Conservation (phyloP, 2,113 vertebrate species). For the Bettongia penicillata region DNA sequence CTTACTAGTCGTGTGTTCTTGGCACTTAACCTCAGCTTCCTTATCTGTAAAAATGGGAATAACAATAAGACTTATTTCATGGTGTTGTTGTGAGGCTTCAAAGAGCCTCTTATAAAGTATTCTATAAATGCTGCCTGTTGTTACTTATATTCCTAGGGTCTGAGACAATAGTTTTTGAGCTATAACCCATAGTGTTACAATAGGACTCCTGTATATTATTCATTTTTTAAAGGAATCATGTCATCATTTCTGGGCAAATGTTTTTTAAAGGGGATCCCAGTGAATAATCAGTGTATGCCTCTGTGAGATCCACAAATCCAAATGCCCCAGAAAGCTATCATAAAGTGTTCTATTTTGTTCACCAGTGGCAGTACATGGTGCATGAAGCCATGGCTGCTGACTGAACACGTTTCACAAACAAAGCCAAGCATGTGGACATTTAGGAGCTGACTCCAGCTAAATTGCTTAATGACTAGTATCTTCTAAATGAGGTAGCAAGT, state of each 20-base stretch:
- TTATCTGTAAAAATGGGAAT: neutral
- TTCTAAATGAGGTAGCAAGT: slow-evolving; percentile 85
- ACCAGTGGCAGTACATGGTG: slow-evolving; percentile 67
- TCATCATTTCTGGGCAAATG: neutral
- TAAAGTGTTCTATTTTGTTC: slow-evolving; percentile 61
- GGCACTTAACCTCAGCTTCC: neutral
- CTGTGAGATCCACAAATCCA: slow-evolving; percentile 67
- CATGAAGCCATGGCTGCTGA: slow-evolving; percentile 83
- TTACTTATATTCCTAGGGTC: neutral
- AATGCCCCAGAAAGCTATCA: slow-evolving; percentile 64
- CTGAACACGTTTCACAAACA: slow-evolving; percentile 82
- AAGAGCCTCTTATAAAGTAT: neutral
- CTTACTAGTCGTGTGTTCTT: neutral
- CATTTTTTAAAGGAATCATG: neutral
- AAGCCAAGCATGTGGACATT: slow-evolving; percentile 76
- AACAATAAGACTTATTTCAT: neutral
- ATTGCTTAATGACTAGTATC: slow-evolving; percentile 86
- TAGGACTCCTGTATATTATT: neutral
- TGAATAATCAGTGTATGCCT: slow-evolving; percentile 62
- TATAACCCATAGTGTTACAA: neutral
- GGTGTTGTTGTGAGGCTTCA: neutral
- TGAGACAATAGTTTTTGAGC: neutral
- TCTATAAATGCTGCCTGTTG: neutral
- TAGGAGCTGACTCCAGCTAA: slow-evolving; percentile 83
- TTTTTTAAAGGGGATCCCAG: neutral